phyloP scores from a whole-genome alignment of 2,113 vertebrate species.

The Pontoporia blainvillei region DNA sequence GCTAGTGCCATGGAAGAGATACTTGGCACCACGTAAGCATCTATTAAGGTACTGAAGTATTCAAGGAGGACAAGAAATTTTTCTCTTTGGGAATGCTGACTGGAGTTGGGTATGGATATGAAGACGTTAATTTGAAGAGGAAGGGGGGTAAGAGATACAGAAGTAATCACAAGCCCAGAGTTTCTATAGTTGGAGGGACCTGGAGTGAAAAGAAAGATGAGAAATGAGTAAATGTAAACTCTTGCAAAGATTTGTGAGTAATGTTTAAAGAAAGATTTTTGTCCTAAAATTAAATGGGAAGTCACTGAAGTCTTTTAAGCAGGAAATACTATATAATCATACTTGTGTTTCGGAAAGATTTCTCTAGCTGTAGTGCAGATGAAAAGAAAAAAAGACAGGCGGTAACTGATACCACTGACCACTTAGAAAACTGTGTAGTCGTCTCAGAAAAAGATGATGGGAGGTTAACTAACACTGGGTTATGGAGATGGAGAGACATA shows the following conservation, averaged over 20 bases:
- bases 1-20: background rate
- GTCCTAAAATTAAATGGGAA: background rate
- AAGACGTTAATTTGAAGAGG: background rate
- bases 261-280: background rate
- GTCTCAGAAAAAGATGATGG: background rate
- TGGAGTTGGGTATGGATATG: background rate
- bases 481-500: background rate
- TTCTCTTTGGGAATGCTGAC: background rate
- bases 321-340: background rate
- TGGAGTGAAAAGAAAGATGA: background rate
- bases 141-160: fast-evolving
- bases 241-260: background rate
- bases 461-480: background rate
- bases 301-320: background rate
- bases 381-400: background rate
- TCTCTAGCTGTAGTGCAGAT: background rate
- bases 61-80: background rate
- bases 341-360: background rate
- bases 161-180: background rate
- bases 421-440: background rate
- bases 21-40: fast-evolving
- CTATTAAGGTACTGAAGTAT: background rate
- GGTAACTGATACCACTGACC: background rate
- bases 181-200: background rate
- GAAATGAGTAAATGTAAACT: background rate